Evolutionary conservation across 2,888 invertebrate genomes (phyloP).

Genomic region (Chirona hameri): DNA sequence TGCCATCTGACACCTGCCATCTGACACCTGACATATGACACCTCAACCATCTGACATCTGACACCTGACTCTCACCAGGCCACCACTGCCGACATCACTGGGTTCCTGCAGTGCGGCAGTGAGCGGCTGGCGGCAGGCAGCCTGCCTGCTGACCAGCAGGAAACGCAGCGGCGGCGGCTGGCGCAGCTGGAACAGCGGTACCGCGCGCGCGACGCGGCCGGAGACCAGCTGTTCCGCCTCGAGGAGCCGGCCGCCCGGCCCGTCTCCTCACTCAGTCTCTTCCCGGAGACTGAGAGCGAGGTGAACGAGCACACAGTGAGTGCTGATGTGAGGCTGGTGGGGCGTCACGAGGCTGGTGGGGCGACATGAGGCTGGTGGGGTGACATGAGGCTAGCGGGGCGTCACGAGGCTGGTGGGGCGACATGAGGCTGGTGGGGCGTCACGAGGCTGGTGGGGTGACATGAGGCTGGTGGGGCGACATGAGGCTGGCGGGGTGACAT

Average conservation of each 20-base stretch:
- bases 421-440: too few species aligned
- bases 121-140: not conserved
- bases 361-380: too few species aligned
- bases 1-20: too few species aligned
- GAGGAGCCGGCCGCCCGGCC: constrained; percentile 5
- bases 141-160: not conserved
- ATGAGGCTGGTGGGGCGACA: not conserved
- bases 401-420: too few species aligned
- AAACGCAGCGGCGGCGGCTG: not conserved
- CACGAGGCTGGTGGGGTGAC: too few species aligned
- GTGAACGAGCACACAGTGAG: not conserved
- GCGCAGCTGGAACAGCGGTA: not conserved
- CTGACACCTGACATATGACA: too few species aligned
- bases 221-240: not conserved
- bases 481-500: not conserved
- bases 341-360: too few species aligned
- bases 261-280: not conserved
- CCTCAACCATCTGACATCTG: too few species aligned
- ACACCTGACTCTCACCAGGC: not conserved
- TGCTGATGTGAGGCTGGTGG: not conserved
- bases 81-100: not conserved
- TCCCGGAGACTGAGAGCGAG: not conserved
- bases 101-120: not conserved
- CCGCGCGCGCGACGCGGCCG: not conserved
- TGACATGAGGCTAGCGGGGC: too few species aligned